Percentiles rank a stretch among this genome's conserved stretches.
Evolutionary conservation across 2,888 invertebrate genomes (phyloP).

Genomic region (Orthosia cruda): DNA sequence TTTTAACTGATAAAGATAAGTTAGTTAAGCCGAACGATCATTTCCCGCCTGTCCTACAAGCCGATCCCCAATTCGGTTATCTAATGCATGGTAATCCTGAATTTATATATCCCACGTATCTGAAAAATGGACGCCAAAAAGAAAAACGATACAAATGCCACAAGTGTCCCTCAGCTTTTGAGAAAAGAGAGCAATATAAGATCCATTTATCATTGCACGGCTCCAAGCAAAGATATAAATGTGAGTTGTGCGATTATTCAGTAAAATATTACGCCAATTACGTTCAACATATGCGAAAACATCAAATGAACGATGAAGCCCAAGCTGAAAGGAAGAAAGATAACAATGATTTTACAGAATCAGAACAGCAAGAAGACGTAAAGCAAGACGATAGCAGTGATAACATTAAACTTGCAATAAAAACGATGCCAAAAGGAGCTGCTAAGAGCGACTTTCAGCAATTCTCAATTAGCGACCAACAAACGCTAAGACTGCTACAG

Average conservation of each 20-base stretch:
- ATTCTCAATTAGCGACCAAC: conserved; percentile 92
- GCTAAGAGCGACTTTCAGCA: conserved; percentile 90
- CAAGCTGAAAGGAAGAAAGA: conserved; percentile 91
- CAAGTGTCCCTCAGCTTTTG: conserved; percentile 97
- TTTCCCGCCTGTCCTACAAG: conserved; percentile 90
- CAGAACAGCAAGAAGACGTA: conserved; percentile 75
- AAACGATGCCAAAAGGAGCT: conserved; percentile 87
- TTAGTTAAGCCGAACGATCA: conserved; percentile 90
- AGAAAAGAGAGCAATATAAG: conserved; percentile 96
- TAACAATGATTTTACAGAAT: conserved; percentile 76
- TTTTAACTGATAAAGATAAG: conserved; percentile 88
- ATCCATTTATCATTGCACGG: conserved; percentile 96
- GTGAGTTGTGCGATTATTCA: conserved; percentile 97
- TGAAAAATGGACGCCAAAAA: conserved; percentile 94
- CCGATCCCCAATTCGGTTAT: conserved; percentile 94
- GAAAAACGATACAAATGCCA: conserved; percentile 96
- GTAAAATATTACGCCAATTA: conserved; percentile 97
- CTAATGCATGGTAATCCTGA: conserved; percentile 95
- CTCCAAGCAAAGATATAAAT: conserved; percentile 95
- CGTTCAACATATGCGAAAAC: conserved; percentile 96
- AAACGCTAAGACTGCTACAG: conserved; percentile 92
- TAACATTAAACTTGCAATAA: conserved; percentile 87
- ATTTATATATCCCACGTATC: conserved; percentile 94
- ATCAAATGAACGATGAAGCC: conserved; percentile 94
- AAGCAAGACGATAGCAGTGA: conserved; percentile 80